These are phyloP conservation scores for Nixonia krombeini DNA, from an alignment of 1,140 invertebrate genomes.

Conservation along the genomic window DNA sequence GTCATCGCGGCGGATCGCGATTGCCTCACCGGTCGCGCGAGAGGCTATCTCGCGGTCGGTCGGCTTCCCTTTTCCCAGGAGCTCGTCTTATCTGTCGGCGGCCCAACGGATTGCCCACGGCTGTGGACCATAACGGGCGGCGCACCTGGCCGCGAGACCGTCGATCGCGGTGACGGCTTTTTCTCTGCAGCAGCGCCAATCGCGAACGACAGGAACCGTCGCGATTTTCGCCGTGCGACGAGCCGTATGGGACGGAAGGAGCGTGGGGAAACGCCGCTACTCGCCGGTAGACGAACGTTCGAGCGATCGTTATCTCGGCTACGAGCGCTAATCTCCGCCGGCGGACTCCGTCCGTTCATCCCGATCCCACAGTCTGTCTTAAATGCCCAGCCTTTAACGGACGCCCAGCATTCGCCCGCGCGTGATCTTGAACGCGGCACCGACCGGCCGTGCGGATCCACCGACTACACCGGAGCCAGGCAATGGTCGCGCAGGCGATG, in stretches of 20 bases:
- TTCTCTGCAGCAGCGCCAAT: too few relatives aligned
- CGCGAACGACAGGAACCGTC: too few relatives aligned
- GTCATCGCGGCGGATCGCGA: background rate
- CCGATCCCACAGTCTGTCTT: constrained; percentile 55
- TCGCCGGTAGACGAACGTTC: constrained; percentile 11
- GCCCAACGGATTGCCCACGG: background rate
- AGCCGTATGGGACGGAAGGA: too few relatives aligned
- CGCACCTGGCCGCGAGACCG: background rate
- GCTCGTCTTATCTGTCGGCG: background rate
- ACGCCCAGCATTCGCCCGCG: constrained; percentile 29
- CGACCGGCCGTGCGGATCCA: constrained; percentile 36
- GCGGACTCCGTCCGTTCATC: constrained; percentile 25
- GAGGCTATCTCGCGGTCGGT: background rate
- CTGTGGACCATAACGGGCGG: background rate
- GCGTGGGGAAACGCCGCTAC: too few relatives aligned
- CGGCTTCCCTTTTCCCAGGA: background rate
- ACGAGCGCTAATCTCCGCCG: constrained; percentile 23
- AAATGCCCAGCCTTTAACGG: constrained; percentile 56
- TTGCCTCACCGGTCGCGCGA: background rate
- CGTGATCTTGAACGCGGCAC: constrained; percentile 28
- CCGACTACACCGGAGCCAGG: constrained; percentile 44
- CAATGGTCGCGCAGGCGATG: constrained; percentile 27
- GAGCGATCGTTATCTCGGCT: constrained; percentile 17
- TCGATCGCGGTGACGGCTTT: background rate
- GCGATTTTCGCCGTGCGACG: too few relatives aligned